phyloP scores from a whole-genome alignment of 1,140 invertebrate species.

The Drosophila lacteicornis region DNA sequence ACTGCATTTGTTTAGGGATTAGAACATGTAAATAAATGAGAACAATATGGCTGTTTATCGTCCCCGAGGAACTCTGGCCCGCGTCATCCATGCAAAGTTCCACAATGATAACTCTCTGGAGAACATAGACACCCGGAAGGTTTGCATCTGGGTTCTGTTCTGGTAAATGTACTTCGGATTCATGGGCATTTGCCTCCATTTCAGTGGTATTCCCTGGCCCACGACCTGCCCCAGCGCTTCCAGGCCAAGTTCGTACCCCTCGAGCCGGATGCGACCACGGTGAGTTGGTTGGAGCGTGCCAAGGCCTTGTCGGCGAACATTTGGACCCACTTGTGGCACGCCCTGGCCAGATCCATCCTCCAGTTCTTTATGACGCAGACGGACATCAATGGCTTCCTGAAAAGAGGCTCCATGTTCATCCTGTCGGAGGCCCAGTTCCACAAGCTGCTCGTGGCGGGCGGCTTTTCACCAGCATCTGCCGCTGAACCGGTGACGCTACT shows the following conservation, averaged over 20 bases:
- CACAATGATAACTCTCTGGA: slow-evolving; percentile 87
- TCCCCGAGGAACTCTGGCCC: slow-evolving; percentile 87
- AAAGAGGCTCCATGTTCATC: slow-evolving; percentile 96
- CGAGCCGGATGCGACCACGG: slow-evolving; percentile 88
- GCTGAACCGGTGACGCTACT: slow-evolving; percentile 86
- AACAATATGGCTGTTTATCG: slow-evolving; percentile 59
- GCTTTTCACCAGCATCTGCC: slow-evolving; percentile 62
- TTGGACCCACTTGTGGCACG: slow-evolving; percentile 90
- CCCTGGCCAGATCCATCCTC: slow-evolving; percentile 88
- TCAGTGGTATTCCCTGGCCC: slow-evolving; percentile 87
- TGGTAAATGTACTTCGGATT: not conserved
- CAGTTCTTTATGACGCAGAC: slow-evolving; percentile 91
- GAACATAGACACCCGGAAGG: slow-evolving; percentile 87
- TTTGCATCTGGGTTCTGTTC: slow-evolving; percentile 64
- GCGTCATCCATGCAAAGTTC: slow-evolving; percentile 88
- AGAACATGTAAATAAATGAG: slow-evolving; percentile 41
- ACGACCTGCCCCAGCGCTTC: slow-evolving; percentile 72
- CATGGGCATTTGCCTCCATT: slow-evolving; percentile 4
- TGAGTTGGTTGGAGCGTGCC: slow-evolving; percentile 88
- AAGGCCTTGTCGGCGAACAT: slow-evolving; percentile 89
- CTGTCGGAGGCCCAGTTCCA: slow-evolving; percentile 91
- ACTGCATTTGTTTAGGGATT: slow-evolving; percentile 4
- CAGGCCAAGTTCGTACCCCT: slow-evolving; percentile 87
- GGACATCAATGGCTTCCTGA: slow-evolving; percentile 91
- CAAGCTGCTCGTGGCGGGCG: slow-evolving; percentile 85